Conservation (phyloP, 1,140 invertebrate genomes). For the Pseudomyrmex dendroicus region DNA sequence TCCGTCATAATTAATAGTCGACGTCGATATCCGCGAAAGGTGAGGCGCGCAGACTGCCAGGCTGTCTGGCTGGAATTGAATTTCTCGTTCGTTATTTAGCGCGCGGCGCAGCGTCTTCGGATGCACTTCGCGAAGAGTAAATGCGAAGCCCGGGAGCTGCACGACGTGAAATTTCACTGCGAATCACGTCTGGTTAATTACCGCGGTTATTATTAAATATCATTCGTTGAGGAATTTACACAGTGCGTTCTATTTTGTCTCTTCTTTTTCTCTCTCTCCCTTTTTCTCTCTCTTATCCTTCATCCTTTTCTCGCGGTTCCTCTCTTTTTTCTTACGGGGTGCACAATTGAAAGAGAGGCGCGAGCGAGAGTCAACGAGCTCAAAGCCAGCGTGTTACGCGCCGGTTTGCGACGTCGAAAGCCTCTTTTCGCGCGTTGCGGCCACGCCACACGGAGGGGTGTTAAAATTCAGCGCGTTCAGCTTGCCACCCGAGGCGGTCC, state of each 20-base stretch:
- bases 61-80: background rate
- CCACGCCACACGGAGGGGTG: slow-evolving; percentile 53
- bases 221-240: slow-evolving; percentile 40
- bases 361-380: slow-evolving; percentile 44
- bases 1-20: slow-evolving; percentile 44
- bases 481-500: slow-evolving; percentile 75
- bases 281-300: background rate
- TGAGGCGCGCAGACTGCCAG: background rate
- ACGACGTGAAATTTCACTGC: slow-evolving; percentile 34
- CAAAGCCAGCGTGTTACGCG: slow-evolving; percentile 64
- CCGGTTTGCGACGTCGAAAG: slow-evolving; percentile 60
- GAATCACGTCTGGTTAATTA: slow-evolving; percentile 44
- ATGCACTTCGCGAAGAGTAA: slow-evolving; percentile 28
- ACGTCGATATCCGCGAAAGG: slow-evolving; percentile 33
- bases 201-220: slow-evolving; percentile 54
- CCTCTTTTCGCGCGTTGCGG: slow-evolving; percentile 60
- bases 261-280: background rate
- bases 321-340: background rate
- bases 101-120: slow-evolving; percentile 16
- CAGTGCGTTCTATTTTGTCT: background rate
- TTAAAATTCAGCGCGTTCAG: slow-evolving; percentile 79
- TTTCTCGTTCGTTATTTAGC: slow-evolving; percentile 53
- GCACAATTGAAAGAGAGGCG: slow-evolving; percentile 27
- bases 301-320: background rate
- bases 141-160: slow-evolving; percentile 13